phyloP scores from a whole-genome alignment of 2,888 invertebrate genomes.

The Apodemia mormo region DNA sequence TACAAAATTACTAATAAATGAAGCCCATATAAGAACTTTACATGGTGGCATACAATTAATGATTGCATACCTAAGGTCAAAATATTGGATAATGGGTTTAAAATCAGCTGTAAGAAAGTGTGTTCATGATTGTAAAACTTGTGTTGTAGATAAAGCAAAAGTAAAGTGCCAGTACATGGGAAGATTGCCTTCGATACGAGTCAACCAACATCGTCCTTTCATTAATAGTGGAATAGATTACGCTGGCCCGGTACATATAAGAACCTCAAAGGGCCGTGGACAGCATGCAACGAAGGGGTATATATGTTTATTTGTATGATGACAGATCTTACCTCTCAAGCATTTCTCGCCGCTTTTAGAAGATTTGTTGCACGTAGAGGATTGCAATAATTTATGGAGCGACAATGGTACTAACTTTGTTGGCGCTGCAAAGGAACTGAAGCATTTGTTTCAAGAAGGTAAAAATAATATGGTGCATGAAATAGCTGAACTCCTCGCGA shows the following conservation, averaged over 20 bases:
- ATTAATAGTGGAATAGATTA: constrained; percentile 27
- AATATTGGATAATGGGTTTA: constrained; percentile 29
- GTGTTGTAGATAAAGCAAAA: constrained; percentile 21
- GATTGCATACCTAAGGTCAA: constrained; percentile 24
- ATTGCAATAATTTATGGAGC: no score
- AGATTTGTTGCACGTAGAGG: no score
- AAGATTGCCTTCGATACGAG: constrained; percentile 25
- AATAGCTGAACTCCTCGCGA: no score
- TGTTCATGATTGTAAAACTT: constrained; percentile 22
- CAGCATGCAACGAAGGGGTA: no score
- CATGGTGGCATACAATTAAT: constrained; percentile 31
- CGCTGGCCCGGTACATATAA: constrained; percentile 28
- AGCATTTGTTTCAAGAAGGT: no score
- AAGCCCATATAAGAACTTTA: constrained; percentile 19
- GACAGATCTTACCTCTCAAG: no score
- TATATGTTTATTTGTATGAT: no score
- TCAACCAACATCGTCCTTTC: constrained; percentile 24
- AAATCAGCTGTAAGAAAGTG: constrained; percentile 22
- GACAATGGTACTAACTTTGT: no score
- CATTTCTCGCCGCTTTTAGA: no score
- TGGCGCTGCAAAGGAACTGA: no score
- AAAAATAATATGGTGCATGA: background rate
- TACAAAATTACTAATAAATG: constrained; percentile 29
- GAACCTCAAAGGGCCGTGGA: constrained; percentile 27
- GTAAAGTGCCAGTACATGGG: constrained; percentile 28